Base-by-base conservation (phyloP, 2,888 invertebrate genomes). In the Eristalinus aeneus region DNA sequence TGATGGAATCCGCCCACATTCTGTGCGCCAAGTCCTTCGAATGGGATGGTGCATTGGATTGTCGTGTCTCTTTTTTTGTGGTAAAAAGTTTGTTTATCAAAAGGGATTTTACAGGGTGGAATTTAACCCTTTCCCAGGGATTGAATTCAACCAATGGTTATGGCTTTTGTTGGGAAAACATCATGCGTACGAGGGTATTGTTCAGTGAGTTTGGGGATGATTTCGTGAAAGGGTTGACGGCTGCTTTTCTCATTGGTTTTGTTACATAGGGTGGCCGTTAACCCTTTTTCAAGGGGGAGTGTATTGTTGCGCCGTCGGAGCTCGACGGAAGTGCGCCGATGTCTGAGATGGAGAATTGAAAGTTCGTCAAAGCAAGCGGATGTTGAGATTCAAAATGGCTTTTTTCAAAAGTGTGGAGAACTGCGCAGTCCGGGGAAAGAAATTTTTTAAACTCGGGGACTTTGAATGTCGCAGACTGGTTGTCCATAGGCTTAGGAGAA, bases 61-160 rank as follows among this genome's bases (percentile, higher is more conserved):
- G n/a, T n/a, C 5, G 39, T 39, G 3, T n/a, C 12, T 16, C 53
- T 34, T 54, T 69, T 69, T 27, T 10, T 11, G 5, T 4, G 58
- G 20, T 63, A 32, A 54, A 61, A 31, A 11, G 31, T 72, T 60
- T 72, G 20, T 11, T 27, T 11, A 34, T 23, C 10, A 76, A 61
- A 23, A 39, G 67, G 16, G 12, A 31, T 23, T 12, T 12, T 27
- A n/a, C 27, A 16, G 76, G 63, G 68, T 69, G 27, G 39, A 31
- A 23, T 34, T 71, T 65, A 78, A 72, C 71, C 78, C 71, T 78
- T 78, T 78, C 34, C 3, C 5, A 11, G 8, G n/a, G 20, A 9
- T n/a, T 3, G 34, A 63, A 32, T 8, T 12, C 78, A 60, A 36
- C 78, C 78, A 78, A 78, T 78, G 32, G 76, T 36, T 16, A 36